Conservation (phyloP, 2,113 vertebrate species). For the Macrotus californicus region DNA sequence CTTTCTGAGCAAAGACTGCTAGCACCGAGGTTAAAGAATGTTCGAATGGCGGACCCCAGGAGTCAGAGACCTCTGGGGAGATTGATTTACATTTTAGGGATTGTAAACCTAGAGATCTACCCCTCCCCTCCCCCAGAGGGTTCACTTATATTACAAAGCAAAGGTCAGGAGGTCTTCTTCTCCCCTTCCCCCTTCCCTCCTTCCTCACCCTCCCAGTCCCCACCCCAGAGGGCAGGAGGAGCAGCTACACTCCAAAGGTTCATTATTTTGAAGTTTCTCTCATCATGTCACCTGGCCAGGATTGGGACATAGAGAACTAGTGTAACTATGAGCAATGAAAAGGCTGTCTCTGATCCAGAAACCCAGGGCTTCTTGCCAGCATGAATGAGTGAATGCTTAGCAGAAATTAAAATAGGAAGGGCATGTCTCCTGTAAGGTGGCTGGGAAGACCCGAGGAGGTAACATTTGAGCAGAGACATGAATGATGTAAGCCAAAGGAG, state of each 20-base stretch:
- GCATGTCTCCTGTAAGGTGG: neutral
- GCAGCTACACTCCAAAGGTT: neutral
- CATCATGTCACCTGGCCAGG: neutral
- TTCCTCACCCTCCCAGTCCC: neutral
- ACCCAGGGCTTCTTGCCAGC: neutral
- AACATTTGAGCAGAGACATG: neutral
- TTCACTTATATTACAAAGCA: neutral
- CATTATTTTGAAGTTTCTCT: neutral
- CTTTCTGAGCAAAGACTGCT: neutral
- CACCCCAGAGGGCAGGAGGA: neutral
- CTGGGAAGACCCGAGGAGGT: neutral
- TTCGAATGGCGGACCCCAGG: neutral
- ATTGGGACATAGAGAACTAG: neutral
- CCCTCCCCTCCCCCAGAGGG: neutral
- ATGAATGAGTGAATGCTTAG: conserved; percentile 6
- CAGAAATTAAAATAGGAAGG: neutral
- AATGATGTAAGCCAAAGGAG: neutral
- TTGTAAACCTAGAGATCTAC: neutral
- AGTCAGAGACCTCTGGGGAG: neutral
- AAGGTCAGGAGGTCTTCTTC: neutral
- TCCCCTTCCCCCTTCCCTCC: neutral
- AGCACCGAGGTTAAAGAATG: neutral
- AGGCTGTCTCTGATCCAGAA: neutral
- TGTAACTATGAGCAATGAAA: neutral
- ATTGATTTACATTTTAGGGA: neutral